Percentiles rank a stretch among this genome's conserved stretches.
phyloP scores from a whole-genome alignment of 2,888 invertebrate species.

The Pantelozetes paolii region DNA sequence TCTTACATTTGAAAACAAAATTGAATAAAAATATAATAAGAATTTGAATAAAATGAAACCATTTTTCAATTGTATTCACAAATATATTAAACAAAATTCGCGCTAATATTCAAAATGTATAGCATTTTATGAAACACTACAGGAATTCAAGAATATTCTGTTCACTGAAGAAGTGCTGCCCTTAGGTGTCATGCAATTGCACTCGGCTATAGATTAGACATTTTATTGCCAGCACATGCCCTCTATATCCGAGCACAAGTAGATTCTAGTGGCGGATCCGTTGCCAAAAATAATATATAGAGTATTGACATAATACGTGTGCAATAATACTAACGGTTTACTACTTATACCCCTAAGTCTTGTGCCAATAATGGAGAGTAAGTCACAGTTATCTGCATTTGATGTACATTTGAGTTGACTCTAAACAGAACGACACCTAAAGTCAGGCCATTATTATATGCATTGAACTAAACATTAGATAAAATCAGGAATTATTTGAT shows the following conservation, averaged over 20 bases:
- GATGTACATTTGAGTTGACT: not conserved
- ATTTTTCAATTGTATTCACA: no score
- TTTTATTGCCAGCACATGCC: not conserved
- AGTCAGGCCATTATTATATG: not conserved
- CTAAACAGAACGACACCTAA: not conserved
- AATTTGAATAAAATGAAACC: no score
- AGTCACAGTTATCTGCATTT: not conserved
- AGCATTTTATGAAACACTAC: no score
- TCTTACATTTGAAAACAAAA: no score
- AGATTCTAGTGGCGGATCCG: not conserved
- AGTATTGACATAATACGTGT: constrained; percentile 1
- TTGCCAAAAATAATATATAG: not conserved
- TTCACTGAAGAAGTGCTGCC: not conserved
- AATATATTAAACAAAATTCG: no score
- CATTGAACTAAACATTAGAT: not conserved
- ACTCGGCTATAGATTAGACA: not conserved
- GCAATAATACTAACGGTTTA: not conserved
- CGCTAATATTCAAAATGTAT: no score
- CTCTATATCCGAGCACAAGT: not conserved
- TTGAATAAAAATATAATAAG: no score
- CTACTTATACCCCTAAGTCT: not conserved
- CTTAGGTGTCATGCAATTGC: not conserved
- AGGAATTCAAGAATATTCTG: not conserved
- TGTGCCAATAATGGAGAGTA: not conserved
- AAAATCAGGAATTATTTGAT: not conserved